Evolutionary conservation across 2,888 invertebrate species (phyloP).

Genomic region (Dasysyrphus tricinctus): DNA sequence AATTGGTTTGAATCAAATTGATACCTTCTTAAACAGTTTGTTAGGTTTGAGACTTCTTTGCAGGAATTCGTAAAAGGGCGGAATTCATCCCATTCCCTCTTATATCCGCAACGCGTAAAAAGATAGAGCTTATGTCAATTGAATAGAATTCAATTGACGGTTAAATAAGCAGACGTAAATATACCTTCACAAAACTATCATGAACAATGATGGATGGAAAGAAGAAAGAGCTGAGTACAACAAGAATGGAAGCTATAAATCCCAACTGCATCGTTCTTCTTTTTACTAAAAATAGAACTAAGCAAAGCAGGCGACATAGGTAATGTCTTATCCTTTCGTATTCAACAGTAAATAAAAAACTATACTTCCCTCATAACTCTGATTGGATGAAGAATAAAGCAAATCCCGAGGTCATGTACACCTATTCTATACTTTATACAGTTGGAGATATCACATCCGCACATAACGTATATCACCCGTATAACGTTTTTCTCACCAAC

Average conservation of each 20-base stretch:
- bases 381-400: slow-evolving; percentile 23
- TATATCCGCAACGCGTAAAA: background rate
- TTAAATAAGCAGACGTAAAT: slow-evolving; percentile 55
- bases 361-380: slow-evolving; percentile 44
- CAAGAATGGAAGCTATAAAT: background rate
- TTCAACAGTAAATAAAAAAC: background rate
- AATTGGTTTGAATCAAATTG: no score
- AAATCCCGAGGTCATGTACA: slow-evolving; percentile 9
- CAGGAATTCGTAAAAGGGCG: no score
- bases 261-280: background rate
- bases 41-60: no score
- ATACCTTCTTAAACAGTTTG: no score
- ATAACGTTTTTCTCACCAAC: slow-evolving; percentile 9
- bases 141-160: slow-evolving; percentile 54
- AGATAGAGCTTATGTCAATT: slow-evolving; percentile 55
- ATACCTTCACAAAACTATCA: slow-evolving; percentile 34
- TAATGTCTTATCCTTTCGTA: no score
- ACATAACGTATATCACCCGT: background rate
- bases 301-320: no score
- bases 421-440: background rate
- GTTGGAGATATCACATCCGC: background rate
- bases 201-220: slow-evolving; percentile 33
- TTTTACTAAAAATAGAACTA: no score
- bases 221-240: slow-evolving; percentile 11
- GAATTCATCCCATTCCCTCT: no score